These are phyloP conservation scores for Tympanuchus pallidicinctus DNA, from an alignment of 2,113 vertebrate species.

Conservation along the genomic window DNA sequence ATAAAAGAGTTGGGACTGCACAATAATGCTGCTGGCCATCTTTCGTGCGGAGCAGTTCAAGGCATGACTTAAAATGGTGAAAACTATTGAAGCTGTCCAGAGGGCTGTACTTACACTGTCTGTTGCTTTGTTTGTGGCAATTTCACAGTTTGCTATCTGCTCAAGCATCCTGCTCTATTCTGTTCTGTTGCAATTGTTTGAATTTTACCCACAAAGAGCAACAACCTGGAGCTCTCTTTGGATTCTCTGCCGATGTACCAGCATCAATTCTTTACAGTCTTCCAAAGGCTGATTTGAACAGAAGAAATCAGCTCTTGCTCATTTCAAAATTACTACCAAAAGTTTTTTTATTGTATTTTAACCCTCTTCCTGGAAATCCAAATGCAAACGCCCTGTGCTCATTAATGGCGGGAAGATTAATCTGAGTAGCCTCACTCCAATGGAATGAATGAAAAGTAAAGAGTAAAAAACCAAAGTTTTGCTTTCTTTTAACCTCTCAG, in stretches of 20 bases:
- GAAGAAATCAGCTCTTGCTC: background rate
- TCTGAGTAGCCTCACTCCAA: background rate
- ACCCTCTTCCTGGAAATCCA: background rate
- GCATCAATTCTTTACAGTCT: background rate
- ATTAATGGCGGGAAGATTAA: conserved; percentile 1
- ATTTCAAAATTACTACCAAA: background rate
- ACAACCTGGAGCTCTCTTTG: background rate
- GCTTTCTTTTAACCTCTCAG: conserved; percentile 27
- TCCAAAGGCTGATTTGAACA: background rate
- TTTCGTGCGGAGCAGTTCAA: background rate
- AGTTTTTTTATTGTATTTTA: background rate
- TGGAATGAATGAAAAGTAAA: background rate
- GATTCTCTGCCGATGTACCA: background rate
- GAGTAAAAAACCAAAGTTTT: conserved; percentile 35
- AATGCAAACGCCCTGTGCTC: conserved; percentile 1
- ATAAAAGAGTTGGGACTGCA: background rate
- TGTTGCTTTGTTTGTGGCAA: background rate
- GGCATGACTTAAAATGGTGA: background rate
- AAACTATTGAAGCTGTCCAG: background rate
- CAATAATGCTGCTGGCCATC: background rate
- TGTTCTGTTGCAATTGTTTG: background rate
- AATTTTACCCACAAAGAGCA: background rate
- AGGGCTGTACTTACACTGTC: background rate
- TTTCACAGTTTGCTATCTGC: background rate
- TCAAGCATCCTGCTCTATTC: background rate